A percentile compares a stretch with the other conserved stretches of the same genome.
phyloP scores from a whole-genome alignment of 2,888 invertebrate genomes.

The Boloria selene region DNA sequence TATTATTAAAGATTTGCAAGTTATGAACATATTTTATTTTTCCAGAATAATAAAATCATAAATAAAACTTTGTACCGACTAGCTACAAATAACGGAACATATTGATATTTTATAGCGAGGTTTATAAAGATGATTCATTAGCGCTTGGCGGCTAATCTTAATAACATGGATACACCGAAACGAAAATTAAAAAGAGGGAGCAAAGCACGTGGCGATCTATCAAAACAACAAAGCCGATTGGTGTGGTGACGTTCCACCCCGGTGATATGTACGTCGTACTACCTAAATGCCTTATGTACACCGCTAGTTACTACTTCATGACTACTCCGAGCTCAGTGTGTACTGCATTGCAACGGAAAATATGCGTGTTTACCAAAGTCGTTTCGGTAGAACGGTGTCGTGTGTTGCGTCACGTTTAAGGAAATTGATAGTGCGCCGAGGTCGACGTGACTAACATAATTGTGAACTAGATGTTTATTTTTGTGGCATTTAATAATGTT shows the following conservation, averaged over 20 bases:
- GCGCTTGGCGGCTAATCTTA: conserved; percentile 35
- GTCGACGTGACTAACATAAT: conserved; percentile 79
- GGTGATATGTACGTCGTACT: conserved; percentile 82
- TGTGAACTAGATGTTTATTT: conserved; percentile 67
- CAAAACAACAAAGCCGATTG: conserved; percentile 82
- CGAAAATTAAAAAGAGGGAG: conserved; percentile 65
- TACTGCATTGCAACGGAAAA: conserved; percentile 83
- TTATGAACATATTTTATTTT: no score
- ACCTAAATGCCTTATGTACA: conserved; percentile 83
- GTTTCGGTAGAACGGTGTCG: conserved; percentile 82
- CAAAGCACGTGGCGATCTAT: conserved; percentile 78
- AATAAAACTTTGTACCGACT: no score
- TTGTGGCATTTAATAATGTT: conserved; percentile 56
- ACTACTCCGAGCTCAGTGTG: conserved; percentile 83
- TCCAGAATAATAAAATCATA: no score
- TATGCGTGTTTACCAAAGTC: conserved; percentile 83
- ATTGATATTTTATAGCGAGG: no score
- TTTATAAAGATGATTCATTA: conserved; percentile 24
- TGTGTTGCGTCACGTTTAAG: conserved; percentile 81
- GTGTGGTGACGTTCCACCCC: conserved; percentile 81
- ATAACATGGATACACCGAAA: conserved; percentile 38
- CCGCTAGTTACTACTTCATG: conserved; percentile 82
- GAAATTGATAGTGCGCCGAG: conserved; percentile 81
- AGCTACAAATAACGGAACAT: no score
- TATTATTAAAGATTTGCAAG: no score